Conservation (phyloP, 2,113 vertebrate genomes). For the Prunella himalayana region DNA sequence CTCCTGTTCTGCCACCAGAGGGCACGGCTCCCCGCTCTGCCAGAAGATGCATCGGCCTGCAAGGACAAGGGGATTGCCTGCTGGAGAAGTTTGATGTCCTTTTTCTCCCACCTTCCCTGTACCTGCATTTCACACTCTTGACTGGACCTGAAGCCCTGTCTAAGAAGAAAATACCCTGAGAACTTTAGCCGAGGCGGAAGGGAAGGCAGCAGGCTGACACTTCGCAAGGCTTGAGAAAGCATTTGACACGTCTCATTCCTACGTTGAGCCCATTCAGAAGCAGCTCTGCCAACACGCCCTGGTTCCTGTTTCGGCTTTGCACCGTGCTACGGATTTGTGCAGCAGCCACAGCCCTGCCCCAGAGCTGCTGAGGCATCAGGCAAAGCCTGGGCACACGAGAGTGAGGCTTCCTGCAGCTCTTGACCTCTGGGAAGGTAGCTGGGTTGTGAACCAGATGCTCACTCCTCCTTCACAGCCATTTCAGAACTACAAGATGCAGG, state of each 20-base stretch:
- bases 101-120: not conserved
- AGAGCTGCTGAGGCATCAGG: not conserved
- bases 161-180: not conserved
- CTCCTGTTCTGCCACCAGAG: constrained; percentile 2
- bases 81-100: not conserved
- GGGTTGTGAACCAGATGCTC: not conserved
- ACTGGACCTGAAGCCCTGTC: not conserved
- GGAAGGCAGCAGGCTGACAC: not conserved
- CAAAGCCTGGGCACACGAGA: fast-evolving
- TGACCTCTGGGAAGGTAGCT: not conserved
- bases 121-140: not conserved
- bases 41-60: not conserved
- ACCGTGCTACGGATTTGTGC: not conserved
- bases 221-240: not conserved
- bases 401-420: not conserved
- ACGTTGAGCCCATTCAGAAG: fast-evolving
- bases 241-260: fast-evolving
- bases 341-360: not conserved
- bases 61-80: not conserved
- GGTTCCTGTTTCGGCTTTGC: not conserved
- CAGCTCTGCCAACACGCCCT: not conserved
- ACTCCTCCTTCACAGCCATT: not conserved
- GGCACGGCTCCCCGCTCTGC: not conserved
- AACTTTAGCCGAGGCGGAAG: not conserved
- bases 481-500: not conserved